Evolutionary conservation across 2,797 vertebrate species (phyloP), one percentile per base, ranked within the genome.

Genomic region (Darevskia mixta): DNA sequence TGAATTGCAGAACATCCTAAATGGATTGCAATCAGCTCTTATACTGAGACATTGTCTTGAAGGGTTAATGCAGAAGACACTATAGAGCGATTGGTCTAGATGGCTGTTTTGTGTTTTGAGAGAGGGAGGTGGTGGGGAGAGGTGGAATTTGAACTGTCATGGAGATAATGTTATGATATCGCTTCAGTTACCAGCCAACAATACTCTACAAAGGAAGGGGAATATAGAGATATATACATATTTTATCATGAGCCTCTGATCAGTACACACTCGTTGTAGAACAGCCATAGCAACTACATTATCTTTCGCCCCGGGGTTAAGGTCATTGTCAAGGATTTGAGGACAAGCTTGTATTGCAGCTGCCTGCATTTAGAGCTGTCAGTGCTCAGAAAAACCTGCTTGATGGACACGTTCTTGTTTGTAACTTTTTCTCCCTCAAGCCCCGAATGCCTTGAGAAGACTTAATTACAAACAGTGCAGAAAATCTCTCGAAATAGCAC

Each of bases 301-400:
- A 95, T 95, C 94, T 96, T 95, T 96, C 95, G 95, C 94, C 95
- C 94, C 10, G 87, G 94, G 95, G 95, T 95, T 91, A 92, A 95
- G 95, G 95, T 93, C 93, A 95, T 92, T 95, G 93, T 95, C 95
- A 96, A 95, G 93, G 94, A 95, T 95, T 94, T 93, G 94, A 95
- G 92, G 95, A 96, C 93, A 95, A 93, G 93, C 92, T 95, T 95
- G 92, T 94, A 93, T 95, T 95, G 94, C 93, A 95, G 92, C 94
- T 95, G 95, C 92, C 91, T 95, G 92, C 94, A 87, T 95, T 95
- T 95, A 94, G 91, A 95, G 92, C 92, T 95, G 95, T 96, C 95
- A 95, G 25, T 89, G 91, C 94, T 90, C 91, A 86, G 93, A 92
- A 94, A 95, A 95, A 95, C 89, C 93, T 90, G 93, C 82, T 92